Base-by-base conservation (phyloP, 2,113 vertebrate species). In the Apeltes quadracus region DNA sequence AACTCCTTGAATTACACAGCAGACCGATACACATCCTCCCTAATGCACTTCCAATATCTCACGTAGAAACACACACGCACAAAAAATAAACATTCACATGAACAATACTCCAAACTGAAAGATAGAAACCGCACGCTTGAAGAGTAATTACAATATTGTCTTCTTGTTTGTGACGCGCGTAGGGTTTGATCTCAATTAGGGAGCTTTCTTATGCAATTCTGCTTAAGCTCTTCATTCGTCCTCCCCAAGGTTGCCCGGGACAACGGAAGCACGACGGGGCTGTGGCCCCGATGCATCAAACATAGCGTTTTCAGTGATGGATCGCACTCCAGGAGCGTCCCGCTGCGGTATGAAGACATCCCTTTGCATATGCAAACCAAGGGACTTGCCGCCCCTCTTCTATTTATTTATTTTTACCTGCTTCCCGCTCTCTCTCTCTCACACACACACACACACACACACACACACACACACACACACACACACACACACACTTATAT, bases 1-100 rank as follows among this genome's bases (percentile, higher is more conserved):
- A 87, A 85, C 88, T 81, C 84, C 81, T 87, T 90, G 84, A 89
- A 85, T 84, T 87, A 85, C 77, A 78, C 84, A 63, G 54, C 57
- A 83, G 88, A 87, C 81, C 79, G 80, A 86, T 85, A 85, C 80
- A 89, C 82, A 90, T 89, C 75, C 66, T 38, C 53, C 68, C 82
- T 90, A 90, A 90, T 89, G 75, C 82, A 65, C 84, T 79, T 76
- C 41, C 76, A 85, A 29, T 15, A 36, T 25, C 44, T 81, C 78
- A 44, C 15, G 11, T 62, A 48, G 18, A n/a, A 16, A 46, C 43
- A 41, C 39, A 44, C 43, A 44, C 43, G 3, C 57, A 79, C 46
- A 77, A 41, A 5, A 75, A 25, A 59, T 27, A 4, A 54, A 79
- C 53, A 75, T 38, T 55, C 55, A 82, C 43, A 75, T 34, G 48